Base-by-base conservation (phyloP, 2,888 invertebrate species). In the Rhodophaea formosa region DNA sequence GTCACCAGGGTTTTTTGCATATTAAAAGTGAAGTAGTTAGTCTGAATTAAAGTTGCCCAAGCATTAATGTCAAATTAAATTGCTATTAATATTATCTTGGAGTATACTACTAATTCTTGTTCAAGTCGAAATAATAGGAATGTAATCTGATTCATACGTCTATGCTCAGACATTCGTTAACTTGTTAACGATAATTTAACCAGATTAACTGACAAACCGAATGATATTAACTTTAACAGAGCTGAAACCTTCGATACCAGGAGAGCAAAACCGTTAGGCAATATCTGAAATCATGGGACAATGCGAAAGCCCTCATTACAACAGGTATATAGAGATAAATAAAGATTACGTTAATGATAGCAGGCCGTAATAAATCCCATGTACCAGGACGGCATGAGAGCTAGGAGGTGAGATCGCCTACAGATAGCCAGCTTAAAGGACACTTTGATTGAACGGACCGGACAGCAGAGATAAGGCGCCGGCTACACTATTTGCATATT, bases 391-490 rank as follows among this genome's bases (percentile, higher is more conserved):
- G 75, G 81, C 80, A 84, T 78, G 71, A 77, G 75, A 71, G 69
- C 74, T 74, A 71, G 78, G 75, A 80, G 80, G 69, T 68, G 71
- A 78, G 88, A 86, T 86, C 75, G 79, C 69, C 71, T 74, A 58
- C 66, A 79, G 88, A 89, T 88, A 88, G 71, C 75, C 70, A 61
- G 73, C 72, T 71, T 86, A 88, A 86, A 86, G 86, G 89, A 90
- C 89, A 86, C 80, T 76, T 86, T 90, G 89, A 90, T 89, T 88
- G 89, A 90, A 86, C 87, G 87, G 72, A 82, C 79, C 80, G 86
- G 88, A 88, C 89, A 85, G 80, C 71, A 65, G 62, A 82, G 87
- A 89, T 88, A 89, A 86, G 81, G 68, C 69, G 63, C 67, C 63
- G 73, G 74, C 79, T 75, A 72, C 74, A 75, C 82, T 84, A 88